These are phyloP conservation scores for Chymomyza procnemis DNA, from an alignment of 2,888 invertebrate genomes.

Conservation along the genomic window DNA sequence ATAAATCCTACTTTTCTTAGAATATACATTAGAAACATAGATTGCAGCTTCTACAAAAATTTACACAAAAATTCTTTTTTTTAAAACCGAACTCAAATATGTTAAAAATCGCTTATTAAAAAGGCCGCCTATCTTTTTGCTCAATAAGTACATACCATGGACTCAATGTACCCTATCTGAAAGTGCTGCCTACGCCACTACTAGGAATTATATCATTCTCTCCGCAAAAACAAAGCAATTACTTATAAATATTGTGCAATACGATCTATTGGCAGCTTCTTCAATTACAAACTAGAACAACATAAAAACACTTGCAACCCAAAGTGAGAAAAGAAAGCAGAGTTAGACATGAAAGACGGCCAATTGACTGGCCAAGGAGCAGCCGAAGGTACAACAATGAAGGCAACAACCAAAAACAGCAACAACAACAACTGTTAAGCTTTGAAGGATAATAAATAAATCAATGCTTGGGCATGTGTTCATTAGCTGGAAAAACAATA, in stretches of 20 bases:
- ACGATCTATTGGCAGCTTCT: constrained; percentile 64
- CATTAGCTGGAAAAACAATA: constrained; percentile 52
- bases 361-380: constrained; percentile 9
- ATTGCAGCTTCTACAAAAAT: too few relatives aligned
- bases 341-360: constrained; percentile 21
- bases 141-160: too few relatives aligned
- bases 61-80: too few relatives aligned
- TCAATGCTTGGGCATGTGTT: constrained; percentile 71
- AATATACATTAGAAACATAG: too few relatives aligned
- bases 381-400: background rate
- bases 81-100: too few relatives aligned
- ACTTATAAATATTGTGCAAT: constrained; percentile 62
- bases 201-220: constrained; percentile 20
- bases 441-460: constrained; percentile 68
- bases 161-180: too few relatives aligned
- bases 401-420: constrained; percentile 27
- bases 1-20: too few relatives aligned
- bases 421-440: constrained; percentile 25
- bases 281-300: constrained; percentile 47
- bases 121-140: too few relatives aligned
- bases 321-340: constrained; percentile 8
- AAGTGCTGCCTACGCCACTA: background rate
- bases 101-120: too few relatives aligned
- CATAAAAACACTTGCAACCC: background rate
- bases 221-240: constrained; percentile 30